Evolutionary conservation across 2,797 vertebrate species (phyloP), one percentile per base, ranked within the genome.

Genomic region (Mallotus villosus): DNA sequence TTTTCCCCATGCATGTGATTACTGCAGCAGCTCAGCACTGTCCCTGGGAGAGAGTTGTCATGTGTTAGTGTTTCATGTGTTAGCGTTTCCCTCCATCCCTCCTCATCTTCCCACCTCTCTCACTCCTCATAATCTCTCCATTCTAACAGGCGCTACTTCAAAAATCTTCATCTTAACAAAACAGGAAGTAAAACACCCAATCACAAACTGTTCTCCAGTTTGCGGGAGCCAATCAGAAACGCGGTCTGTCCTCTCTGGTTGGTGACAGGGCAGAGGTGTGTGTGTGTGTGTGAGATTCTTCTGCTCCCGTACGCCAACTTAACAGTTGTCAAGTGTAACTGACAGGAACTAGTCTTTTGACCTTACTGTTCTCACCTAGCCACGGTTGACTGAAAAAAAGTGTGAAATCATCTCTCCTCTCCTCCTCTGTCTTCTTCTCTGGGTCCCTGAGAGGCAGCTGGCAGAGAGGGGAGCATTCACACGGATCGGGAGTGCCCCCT

Each of bases 401-500:
- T 17, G 51, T 55, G 14, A 34, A 55, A 7, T 61, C 4, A 14
- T 2, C 62, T 64, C 32, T 64, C 19, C 11, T 17, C 5, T 27
- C 6, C 59, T 14, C 32, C 19, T 16, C 14, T 46, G 22, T 60
- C 9, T 25, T n/a, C 21, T 72, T 64, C 74, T 55, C 73, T 81
- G 64, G 63, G 68, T 76, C 72, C 49, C 46, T 34, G 25, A 63
- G 29, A 34, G 0, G 32, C 32, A 5, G 70, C 62, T 63, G 3
- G 49, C 6, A 27, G 2, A 71, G 82, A 84, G 84, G 0, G 59
- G 79, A 80, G 25, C 81, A 71, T 21, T 74, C 73, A 51, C 63
- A 78, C 81, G 89, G 90, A 86, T 88, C 87, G 80, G 82, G 85
- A 86, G 85, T 89, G 89, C 90, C 91, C 84, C 84, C 89, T 70